Percentiles rank a stretch among this genome's conserved stretches.
phyloP scores from a whole-genome alignment of 2,888 invertebrate genomes.

The Plagodis dolabraria region DNA sequence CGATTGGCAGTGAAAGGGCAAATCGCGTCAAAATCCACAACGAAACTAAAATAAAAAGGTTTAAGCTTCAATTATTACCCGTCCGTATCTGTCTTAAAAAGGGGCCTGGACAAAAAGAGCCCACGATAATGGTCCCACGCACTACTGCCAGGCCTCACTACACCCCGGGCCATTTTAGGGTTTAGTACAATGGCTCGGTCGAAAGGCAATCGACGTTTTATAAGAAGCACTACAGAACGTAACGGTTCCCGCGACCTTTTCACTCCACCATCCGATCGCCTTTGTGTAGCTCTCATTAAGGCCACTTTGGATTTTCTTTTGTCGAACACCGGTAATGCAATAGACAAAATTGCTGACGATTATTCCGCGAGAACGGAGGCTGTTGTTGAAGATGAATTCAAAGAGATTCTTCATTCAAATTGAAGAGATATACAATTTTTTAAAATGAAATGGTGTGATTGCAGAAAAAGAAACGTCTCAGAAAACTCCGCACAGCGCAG shows the following conservation, averaged over 20 bases:
- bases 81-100: conserved; percentile 77
- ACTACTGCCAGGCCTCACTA: conserved; percentile 38
- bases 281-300: conserved; percentile 66
- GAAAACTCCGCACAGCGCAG: no score
- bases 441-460: no score
- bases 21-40: conserved; percentile 66
- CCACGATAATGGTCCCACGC: conserved; percentile 51
- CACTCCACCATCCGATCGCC: conserved; percentile 52
- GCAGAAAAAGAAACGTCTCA: no score
- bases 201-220: conserved; percentile 71
- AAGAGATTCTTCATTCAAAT: conserved; percentile 3
- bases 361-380: conserved; percentile 32
- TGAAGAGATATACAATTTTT: neutral
- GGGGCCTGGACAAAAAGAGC: conserved; percentile 65
- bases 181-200: conserved; percentile 68
- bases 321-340: conserved; percentile 46
- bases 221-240: conserved; percentile 64
- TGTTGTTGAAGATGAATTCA: conserved; percentile 16
- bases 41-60: conserved; percentile 61
- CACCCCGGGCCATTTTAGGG: conserved; percentile 60
- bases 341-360: conserved; percentile 40
- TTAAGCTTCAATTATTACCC: conserved; percentile 77
- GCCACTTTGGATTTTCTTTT: conserved; percentile 60
- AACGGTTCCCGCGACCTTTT: conserved; percentile 58
- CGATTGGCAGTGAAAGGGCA: conserved; percentile 51